Percentiles rank a stretch among this genome's conserved stretches.
phyloP scores from a whole-genome alignment of 1,140 invertebrate species.

The Colletes gigas region DNA sequence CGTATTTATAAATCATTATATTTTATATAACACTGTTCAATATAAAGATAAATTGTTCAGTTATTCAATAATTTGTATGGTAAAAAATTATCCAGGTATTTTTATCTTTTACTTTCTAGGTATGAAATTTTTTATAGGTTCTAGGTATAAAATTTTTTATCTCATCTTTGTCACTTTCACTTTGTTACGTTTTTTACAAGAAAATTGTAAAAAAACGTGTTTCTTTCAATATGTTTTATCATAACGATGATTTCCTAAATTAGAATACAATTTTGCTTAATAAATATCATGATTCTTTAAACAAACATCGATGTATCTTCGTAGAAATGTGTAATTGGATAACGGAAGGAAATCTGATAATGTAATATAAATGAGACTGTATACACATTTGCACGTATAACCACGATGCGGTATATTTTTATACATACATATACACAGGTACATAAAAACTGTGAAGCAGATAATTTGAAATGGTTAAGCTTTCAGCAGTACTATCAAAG shows the following conservation, averaged over 20 bases:
- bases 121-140: too few relatives aligned
- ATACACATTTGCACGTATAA: neutral
- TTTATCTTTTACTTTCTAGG: too few relatives aligned
- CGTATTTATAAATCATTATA: neutral
- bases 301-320: conserved; percentile 5
- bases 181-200: neutral
- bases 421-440: neutral
- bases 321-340: conserved; percentile 10
- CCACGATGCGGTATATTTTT: conserved; percentile 11
- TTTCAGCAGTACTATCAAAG: conserved; percentile 12
- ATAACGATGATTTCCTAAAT: neutral
- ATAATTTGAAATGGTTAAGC: conserved; percentile 25
- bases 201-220: neutral
- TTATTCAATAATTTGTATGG: neutral
- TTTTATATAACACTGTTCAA: neutral
- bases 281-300: neutral
- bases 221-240: neutral
- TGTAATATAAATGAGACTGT: conserved; percentile 27
- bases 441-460: conserved; percentile 16
- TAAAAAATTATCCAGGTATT: too few relatives aligned
- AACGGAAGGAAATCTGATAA: conserved; percentile 29
- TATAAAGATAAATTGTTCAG: neutral
- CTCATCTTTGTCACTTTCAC: neutral
- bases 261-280: neutral
- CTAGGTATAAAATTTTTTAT: too few relatives aligned